These are phyloP conservation scores for Etheostoma nigrum DNA, from an alignment of 2,797 vertebrate genomes.

Conservation along the genomic window DNA sequence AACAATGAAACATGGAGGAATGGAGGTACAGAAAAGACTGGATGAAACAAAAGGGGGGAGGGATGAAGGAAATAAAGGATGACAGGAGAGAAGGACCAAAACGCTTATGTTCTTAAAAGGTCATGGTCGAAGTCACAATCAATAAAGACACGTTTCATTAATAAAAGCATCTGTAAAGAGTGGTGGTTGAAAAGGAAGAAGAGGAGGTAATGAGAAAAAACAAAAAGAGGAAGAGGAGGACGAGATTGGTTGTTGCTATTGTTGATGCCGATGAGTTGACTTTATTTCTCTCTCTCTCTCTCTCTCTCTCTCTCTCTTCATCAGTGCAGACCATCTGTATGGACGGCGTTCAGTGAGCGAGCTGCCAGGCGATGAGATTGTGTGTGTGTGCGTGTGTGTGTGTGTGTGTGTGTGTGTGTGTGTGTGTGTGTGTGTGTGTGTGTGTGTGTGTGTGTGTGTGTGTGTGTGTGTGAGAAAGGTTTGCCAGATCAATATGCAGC, in stretches of 20 bases:
- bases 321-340: slow-evolving; percentile 70
- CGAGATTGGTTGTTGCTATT: background rate
- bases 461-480: slow-evolving; percentile 33
- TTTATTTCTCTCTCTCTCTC: slow-evolving; percentile 24
- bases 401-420: slow-evolving; percentile 22
- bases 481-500: slow-evolving; percentile 75
- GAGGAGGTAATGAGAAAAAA: background rate
- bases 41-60: background rate
- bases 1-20: background rate
- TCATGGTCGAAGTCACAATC: background rate
- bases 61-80: background rate
- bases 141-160: background rate
- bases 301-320: slow-evolving; percentile 49
- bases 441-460: slow-evolving; percentile 32
- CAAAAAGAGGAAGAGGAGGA: background rate
- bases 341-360: slow-evolving; percentile 50
- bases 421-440: slow-evolving; percentile 23
- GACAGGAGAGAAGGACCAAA: background rate
- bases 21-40: background rate
- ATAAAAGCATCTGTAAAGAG: background rate
- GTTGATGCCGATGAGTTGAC: slow-evolving; percentile 9
- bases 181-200: background rate
- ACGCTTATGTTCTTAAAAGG: too few relatives aligned
- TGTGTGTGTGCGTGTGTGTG: slow-evolving; percentile 31
- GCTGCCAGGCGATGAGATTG: slow-evolving; percentile 58